Conservation (phyloP, 2,888 invertebrate species). For the Gymnoscelis rufifasciata region DNA sequence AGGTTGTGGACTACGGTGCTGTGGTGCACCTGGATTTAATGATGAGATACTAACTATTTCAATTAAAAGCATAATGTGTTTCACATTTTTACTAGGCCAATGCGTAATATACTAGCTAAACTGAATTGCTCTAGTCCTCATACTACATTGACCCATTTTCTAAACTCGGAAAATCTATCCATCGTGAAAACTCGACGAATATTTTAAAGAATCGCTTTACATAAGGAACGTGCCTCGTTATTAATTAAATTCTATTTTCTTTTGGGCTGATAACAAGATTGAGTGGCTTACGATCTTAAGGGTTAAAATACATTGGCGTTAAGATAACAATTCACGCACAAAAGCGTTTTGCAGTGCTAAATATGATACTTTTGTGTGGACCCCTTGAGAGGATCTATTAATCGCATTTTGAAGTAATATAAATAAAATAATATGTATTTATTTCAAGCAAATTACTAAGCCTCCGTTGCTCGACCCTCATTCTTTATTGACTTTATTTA, state of each 20-base stretch:
- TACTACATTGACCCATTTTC: not conserved
- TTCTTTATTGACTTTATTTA: no score
- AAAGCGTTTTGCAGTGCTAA: not conserved
- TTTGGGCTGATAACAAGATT: not conserved
- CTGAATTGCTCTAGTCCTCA: not conserved
- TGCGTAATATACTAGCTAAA: not conserved
- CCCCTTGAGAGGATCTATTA: no score
- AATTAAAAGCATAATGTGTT: not conserved
- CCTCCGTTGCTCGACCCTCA: no score
- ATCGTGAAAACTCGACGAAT: not conserved
- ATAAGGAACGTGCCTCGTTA: constrained; percentile 1
- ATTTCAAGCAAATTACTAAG: no score
- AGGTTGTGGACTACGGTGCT: no score
- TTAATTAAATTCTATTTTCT: constrained; percentile 2
- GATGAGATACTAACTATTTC: no score
- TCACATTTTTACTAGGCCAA: not conserved
- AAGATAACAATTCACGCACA: not conserved
- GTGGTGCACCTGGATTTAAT: no score
- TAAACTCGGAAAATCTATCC: not conserved
- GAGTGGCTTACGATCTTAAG: not conserved
- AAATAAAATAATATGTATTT: no score
- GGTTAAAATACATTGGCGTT: not conserved
- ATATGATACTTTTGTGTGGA: no score
- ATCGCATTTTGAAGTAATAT: no score
- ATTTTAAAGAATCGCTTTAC: not conserved